These are phyloP conservation scores for Eulemur rubriventer DNA, from an alignment of 2,797 vertebrate genomes.

Conservation along the genomic window DNA sequence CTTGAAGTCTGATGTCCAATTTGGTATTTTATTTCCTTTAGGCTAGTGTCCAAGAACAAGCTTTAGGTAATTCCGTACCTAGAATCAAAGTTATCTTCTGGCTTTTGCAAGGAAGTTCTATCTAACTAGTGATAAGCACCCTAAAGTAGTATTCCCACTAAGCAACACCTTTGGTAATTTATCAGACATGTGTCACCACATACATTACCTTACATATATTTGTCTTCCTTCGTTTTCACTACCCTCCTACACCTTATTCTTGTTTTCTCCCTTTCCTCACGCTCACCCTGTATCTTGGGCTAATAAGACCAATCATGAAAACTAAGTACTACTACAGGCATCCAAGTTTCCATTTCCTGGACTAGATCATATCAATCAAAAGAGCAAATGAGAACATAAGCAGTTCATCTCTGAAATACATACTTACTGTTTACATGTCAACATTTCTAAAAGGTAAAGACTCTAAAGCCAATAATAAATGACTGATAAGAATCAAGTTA, in stretches of 20 bases:
- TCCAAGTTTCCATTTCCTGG: not conserved
- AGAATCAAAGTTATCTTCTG: constrained; percentile 31
- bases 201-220: not conserved
- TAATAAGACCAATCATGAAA: constrained; percentile 24
- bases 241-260: not conserved
- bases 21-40: constrained; percentile 14
- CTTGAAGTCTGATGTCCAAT: not conserved
- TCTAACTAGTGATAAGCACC: not conserved
- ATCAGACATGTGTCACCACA: not conserved
- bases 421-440: constrained; percentile 39
- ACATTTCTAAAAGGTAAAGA: constrained; percentile 52
- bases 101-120: constrained; percentile 21
- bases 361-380: not conserved
- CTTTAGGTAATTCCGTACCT: not conserved
- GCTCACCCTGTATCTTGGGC: not conserved
- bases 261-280: not conserved
- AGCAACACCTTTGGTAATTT: not conserved
- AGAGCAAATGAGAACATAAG: constrained; percentile 12
- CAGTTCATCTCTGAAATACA: constrained; percentile 14
- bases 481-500: constrained; percentile 33
- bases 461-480: constrained; percentile 41
- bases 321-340: not conserved
- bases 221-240: not conserved
- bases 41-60: not conserved
- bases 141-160: not conserved